These are phyloP conservation scores for Theristicus caerulescens DNA, from an alignment of 2,113 vertebrate genomes.

Conservation along the genomic window DNA sequence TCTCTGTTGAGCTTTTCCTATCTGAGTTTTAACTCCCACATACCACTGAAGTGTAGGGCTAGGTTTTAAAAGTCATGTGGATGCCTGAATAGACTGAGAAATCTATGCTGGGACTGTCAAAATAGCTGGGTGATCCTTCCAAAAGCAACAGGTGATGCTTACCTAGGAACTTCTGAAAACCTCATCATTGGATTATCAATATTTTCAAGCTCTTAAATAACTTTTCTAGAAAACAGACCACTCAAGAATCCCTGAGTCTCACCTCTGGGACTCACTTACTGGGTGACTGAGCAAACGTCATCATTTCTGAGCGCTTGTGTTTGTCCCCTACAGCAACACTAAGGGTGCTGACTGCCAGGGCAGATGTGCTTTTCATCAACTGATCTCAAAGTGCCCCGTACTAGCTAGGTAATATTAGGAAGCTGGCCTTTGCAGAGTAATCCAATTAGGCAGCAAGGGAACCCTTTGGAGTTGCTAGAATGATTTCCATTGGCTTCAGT, in stretches of 20 bases:
- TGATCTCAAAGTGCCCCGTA: neutral
- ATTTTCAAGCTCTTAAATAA: neutral
- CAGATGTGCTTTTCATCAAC: neutral
- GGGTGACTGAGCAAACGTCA: neutral
- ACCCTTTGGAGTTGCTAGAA: neutral
- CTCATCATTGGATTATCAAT: neutral
- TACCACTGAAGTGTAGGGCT: neutral
- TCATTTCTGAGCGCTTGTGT: neutral
- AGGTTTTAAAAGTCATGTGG: neutral
- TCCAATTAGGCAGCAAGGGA: neutral
- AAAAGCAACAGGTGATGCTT: neutral
- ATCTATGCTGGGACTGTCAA: neutral
- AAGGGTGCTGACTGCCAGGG: neutral
- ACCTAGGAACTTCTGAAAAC: neutral
- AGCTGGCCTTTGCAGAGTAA: neutral
- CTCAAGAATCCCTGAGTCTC: neutral
- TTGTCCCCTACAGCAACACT: neutral
- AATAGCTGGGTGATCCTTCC: neutral
- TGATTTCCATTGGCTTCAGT: neutral
- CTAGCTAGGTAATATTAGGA: neutral
- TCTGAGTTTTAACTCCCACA: neutral
- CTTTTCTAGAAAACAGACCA: neutral
- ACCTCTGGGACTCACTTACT: neutral
- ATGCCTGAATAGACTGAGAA: neutral
- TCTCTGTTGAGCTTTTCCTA: neutral